Percentiles rank a stretch among this genome's conserved stretches.
These are phyloP conservation scores for Microtus californicus DNA, from an alignment of 2,797 vertebrate genomes.

Conservation along the genomic window DNA sequence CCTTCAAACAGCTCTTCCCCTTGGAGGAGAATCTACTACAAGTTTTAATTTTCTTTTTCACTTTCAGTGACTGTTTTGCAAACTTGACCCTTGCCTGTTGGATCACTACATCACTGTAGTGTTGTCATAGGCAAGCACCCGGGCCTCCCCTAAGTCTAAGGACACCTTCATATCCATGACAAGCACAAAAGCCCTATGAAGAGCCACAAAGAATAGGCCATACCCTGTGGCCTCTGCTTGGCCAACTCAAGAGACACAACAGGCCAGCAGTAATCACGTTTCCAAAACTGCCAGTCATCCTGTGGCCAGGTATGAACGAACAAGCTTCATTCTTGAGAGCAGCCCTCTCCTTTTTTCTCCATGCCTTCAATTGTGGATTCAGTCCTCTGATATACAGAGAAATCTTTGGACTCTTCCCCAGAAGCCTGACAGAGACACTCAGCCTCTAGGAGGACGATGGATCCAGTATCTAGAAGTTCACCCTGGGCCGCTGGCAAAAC, in stretches of 20 bases:
- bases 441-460: background rate
- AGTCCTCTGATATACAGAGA: background rate
- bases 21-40: background rate
- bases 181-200: background rate
- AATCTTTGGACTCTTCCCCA: background rate
- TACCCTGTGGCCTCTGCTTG: background rate
- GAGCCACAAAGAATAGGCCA: background rate
- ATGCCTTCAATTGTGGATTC: background rate
- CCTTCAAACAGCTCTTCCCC: background rate
- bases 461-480: background rate
- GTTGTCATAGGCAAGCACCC: background rate
- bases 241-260: background rate
- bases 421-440: background rate
- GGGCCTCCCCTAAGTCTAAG: background rate
- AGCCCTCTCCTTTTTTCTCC: background rate
- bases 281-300: background rate
- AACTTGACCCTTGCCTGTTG: slow-evolving; percentile 51
- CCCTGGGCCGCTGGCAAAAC: background rate
- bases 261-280: background rate
- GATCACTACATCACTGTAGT: slow-evolving; percentile 58
- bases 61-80: slow-evolving; percentile 53
- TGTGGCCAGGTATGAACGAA: background rate
- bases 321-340: background rate
- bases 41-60: background rate
- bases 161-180: background rate